These are phyloP conservation scores for Acanthurus leucopareius DNA, from an alignment of 2,797 vertebrate genomes.

Conservation along the genomic window DNA sequence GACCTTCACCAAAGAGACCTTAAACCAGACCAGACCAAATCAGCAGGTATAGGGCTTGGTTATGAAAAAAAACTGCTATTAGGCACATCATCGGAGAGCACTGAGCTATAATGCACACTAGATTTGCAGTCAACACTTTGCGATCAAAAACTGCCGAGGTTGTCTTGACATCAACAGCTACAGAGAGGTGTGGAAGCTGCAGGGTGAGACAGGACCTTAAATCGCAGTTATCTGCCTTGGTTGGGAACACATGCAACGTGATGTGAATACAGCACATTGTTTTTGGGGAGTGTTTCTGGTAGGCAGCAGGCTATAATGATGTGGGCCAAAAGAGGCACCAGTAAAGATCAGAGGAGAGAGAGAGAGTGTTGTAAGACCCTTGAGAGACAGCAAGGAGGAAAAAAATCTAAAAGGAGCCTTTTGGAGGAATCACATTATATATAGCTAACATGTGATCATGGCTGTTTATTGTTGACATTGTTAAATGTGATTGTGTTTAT, in stretches of 20 bases:
- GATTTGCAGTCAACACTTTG: slow-evolving; percentile 38
- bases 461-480: too few species aligned
- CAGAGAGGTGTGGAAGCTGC: slow-evolving; percentile 52
- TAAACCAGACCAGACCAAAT: not conserved
- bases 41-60: slow-evolving; percentile 8
- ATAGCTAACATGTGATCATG: slow-evolving; percentile 3
- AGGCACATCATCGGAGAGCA: not conserved
- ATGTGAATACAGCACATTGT: slow-evolving; percentile 50
- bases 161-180: slow-evolving; percentile 49
- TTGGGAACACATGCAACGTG: slow-evolving; percentile 31
- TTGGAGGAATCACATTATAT: not conserved
- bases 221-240: slow-evolving; percentile 42
- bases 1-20: slow-evolving; percentile 10
- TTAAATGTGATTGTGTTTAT: too few species aligned
- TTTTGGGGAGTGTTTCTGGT: slow-evolving; percentile 47
- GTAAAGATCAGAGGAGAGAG: slow-evolving; percentile 50
- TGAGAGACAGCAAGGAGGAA: slow-evolving; percentile 11
- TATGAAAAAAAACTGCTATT: slow-evolving; percentile 19
- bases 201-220: slow-evolving; percentile 50
- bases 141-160: slow-evolving; percentile 20
- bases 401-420: not conserved
- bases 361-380: slow-evolving; percentile 26
- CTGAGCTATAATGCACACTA: slow-evolving; percentile 9
- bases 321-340: slow-evolving; percentile 40
- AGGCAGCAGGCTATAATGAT: slow-evolving; percentile 52